Evolutionary conservation across 2,888 invertebrate species (phyloP).

Genomic region (Apomyelois bistriatella): DNA sequence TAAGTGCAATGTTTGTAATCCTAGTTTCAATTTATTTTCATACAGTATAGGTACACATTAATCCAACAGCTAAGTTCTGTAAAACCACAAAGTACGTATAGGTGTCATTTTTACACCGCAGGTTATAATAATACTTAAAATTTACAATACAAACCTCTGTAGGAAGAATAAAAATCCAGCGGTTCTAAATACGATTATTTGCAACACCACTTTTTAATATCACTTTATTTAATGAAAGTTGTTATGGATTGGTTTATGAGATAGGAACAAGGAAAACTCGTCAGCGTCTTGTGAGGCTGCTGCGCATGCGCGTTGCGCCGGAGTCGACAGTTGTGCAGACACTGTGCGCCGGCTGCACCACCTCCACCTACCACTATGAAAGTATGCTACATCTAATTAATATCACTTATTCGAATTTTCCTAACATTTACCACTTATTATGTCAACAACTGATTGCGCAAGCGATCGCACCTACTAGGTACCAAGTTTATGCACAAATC

Average conservation of each 20-base stretch:
- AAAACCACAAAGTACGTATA: too few species aligned
- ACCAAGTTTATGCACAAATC: constrained; percentile 16
- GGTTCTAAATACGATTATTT: neutral
- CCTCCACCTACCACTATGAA: constrained; percentile 53
- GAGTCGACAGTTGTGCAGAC: constrained; percentile 54
- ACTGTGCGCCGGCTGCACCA: constrained; percentile 42
- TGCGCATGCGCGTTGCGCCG: constrained; percentile 49
- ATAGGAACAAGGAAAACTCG: neutral
- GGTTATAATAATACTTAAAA: too few species aligned
- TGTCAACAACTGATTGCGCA: constrained; percentile 40
- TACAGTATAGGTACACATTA: too few species aligned
- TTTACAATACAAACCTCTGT: constrained; percentile 3
- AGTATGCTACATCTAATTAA: constrained; percentile 66
- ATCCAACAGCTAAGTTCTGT: too few species aligned
- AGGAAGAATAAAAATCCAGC: constrained; percentile 1
- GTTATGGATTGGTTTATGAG: neutral
- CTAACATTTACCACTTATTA: constrained; percentile 57
- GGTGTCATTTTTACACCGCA: too few species aligned
- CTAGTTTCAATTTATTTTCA: too few species aligned
- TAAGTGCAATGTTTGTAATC: too few species aligned
- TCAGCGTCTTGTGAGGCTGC: constrained; percentile 3
- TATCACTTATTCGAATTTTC: constrained; percentile 62
- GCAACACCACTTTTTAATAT: neutral
- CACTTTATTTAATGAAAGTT: constrained; percentile 6
- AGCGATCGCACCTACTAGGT: constrained; percentile 13